phyloP scores from a whole-genome alignment of 2,113 vertebrate genomes.

The Rhegmatorhina hoffmannsi region DNA sequence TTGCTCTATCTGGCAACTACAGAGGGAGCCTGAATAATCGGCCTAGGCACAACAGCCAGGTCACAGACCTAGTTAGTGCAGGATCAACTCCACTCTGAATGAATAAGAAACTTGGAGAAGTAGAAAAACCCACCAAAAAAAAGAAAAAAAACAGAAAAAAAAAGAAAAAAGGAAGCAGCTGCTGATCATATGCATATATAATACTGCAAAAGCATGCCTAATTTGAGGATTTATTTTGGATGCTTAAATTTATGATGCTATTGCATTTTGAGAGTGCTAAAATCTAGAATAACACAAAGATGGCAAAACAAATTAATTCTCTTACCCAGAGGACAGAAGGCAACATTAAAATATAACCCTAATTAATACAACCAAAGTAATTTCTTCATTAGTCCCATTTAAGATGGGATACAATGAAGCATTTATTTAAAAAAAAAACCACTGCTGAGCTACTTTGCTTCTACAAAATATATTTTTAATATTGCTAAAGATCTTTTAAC shows the following conservation, averaged over 20 bases:
- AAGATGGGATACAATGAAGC: background rate
- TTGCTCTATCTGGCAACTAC: background rate
- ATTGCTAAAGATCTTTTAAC: background rate
- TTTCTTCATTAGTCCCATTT: background rate
- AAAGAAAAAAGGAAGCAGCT: background rate
- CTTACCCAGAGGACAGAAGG: background rate
- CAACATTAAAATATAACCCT: background rate
- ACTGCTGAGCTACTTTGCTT: background rate
- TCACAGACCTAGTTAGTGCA: background rate
- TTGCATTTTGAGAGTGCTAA: background rate
- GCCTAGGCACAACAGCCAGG: background rate
- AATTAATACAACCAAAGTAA: background rate
- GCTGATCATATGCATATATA: background rate
- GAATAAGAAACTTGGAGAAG: background rate
- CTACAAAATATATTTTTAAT: background rate
- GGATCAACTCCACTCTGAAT: background rate
- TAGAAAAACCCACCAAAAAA: background rate
- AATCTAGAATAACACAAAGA: background rate
- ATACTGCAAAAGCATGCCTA: background rate
- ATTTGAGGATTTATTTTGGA: background rate
- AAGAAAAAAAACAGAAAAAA: accelerated
- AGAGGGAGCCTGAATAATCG: background rate
- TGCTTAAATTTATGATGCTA: background rate
- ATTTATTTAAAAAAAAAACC: background rate
- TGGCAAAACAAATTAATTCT: background rate